phyloP scores from a whole-genome alignment of 2,113 vertebrate species.

The Fukomys damarensis region DNA sequence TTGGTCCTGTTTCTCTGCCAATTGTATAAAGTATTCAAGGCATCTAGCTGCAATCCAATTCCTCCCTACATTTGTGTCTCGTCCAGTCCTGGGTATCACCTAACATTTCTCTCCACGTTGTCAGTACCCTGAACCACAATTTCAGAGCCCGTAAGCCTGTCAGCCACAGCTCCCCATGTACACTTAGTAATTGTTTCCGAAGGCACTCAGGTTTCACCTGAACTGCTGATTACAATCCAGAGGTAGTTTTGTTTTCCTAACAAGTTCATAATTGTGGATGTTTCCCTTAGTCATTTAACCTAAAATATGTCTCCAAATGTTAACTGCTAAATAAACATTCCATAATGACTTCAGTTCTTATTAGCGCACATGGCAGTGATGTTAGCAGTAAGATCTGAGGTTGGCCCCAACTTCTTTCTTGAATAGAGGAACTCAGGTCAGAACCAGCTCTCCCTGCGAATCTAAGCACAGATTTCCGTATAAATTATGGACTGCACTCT shows the following conservation, averaged over 20 bases:
- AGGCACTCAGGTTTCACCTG: constrained; percentile 51
- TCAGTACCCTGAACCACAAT: neutral
- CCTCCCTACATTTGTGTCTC: neutral
- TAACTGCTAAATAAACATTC: neutral
- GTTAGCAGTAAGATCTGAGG: neutral
- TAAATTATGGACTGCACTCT: constrained; percentile 88
- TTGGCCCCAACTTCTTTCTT: constrained; percentile 63
- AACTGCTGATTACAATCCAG: neutral
- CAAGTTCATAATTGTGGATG: constrained; percentile 56
- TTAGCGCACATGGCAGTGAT: neutral
- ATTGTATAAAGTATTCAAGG: neutral
- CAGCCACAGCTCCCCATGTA: neutral
- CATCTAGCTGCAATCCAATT: constrained; percentile 29
- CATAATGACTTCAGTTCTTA: neutral
- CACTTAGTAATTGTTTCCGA: constrained; percentile 38
- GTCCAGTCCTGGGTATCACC: neutral
- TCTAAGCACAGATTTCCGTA: constrained; percentile 82
- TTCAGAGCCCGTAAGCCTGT: constrained; percentile 37
- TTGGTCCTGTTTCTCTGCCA: neutral
- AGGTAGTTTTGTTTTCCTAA: constrained; percentile 47
- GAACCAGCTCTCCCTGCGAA: constrained; percentile 75
- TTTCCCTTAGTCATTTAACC: neutral
- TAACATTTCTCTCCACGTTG: constrained; percentile 28
- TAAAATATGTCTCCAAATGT: neutral
- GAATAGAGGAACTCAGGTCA: constrained; percentile 61